Percentiles rank a stretch among this genome's conserved stretches.
Evolutionary conservation across 2,888 invertebrate species (phyloP).

Genomic region (Conistra vaccinii): DNA sequence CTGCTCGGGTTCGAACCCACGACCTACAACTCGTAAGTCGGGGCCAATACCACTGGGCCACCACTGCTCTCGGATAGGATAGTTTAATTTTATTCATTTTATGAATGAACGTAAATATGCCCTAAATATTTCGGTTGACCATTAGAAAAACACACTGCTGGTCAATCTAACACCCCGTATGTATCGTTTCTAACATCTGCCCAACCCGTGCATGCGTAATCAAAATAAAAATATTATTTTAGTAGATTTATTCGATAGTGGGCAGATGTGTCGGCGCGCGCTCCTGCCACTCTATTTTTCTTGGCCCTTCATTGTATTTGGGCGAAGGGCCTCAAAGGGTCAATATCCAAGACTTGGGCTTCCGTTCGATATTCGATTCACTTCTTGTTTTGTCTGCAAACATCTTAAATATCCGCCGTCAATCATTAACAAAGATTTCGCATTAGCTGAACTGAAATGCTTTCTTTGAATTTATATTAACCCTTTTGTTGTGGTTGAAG

Average conservation of each 20-base stretch:
- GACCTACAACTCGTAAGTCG: no score
- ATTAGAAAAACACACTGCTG: slow-evolving; percentile 38
- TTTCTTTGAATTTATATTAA: slow-evolving; percentile 63
- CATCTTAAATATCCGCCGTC: slow-evolving; percentile 80
- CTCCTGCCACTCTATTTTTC: slow-evolving; percentile 85
- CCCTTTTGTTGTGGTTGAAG: slow-evolving; percentile 30
- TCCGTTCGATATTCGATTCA: slow-evolving; percentile 83
- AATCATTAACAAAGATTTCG: slow-evolving; percentile 71
- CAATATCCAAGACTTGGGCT: slow-evolving; percentile 83
- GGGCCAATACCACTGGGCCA: no score
- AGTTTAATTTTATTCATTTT: background rate
- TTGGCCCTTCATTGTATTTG: slow-evolving; percentile 86
- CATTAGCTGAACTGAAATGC: slow-evolving; percentile 64
- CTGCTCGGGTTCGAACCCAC: no score
- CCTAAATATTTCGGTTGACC: background rate
- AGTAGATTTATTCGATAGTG: slow-evolving; percentile 90
- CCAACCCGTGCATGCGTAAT: slow-evolving; percentile 87
- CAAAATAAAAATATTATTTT: slow-evolving; percentile 91
- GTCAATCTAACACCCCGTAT: slow-evolving; percentile 65
- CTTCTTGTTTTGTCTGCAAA: slow-evolving; percentile 83
- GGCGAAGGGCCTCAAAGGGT: slow-evolving; percentile 83
- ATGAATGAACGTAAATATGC: background rate
- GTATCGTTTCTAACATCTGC: slow-evolving; percentile 85
- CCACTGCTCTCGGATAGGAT: no score
- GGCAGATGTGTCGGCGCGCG: slow-evolving; percentile 87